Evolutionary conservation across 2,113 vertebrate genomes (phyloP).

Genomic region (Cyanistes caeruleus): DNA sequence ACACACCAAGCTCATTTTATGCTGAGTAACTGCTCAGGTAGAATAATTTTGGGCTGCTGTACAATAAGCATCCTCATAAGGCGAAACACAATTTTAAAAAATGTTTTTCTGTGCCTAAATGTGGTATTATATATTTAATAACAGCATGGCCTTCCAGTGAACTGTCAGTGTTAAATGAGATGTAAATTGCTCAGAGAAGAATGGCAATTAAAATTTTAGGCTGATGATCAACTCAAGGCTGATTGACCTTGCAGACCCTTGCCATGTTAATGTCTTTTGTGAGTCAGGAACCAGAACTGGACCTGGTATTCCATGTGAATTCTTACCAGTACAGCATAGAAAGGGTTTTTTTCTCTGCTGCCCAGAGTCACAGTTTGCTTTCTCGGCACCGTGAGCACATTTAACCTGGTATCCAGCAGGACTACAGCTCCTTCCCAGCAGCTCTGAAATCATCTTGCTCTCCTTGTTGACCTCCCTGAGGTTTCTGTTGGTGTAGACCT

Average conservation of each 20-base stretch:
- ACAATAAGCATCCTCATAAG: background rate
- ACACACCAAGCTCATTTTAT: background rate
- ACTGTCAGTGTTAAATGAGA: background rate
- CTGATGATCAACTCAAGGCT: background rate
- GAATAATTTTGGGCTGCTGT: background rate
- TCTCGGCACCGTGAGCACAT: background rate
- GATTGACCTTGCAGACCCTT: background rate
- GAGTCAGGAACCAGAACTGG: background rate
- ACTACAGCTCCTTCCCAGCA: background rate
- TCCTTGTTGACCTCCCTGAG: background rate
- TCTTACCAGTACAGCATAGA: background rate
- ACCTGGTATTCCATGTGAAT: background rate
- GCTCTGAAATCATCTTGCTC: background rate
- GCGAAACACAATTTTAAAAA: accelerated
- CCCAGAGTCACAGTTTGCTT: background rate
- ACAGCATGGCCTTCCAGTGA: background rate
- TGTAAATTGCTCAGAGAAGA: background rate
- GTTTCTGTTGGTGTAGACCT: background rate
- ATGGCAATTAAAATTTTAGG: background rate
- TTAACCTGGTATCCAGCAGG: background rate
- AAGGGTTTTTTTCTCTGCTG: background rate
- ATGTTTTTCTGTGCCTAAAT: background rate
- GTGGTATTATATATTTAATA: background rate
- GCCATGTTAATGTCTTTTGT: background rate
- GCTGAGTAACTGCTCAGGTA: background rate